These are phyloP conservation scores for Pomatostomus ruficeps DNA, from an alignment of 2,113 vertebrate species.

Conservation along the genomic window DNA sequence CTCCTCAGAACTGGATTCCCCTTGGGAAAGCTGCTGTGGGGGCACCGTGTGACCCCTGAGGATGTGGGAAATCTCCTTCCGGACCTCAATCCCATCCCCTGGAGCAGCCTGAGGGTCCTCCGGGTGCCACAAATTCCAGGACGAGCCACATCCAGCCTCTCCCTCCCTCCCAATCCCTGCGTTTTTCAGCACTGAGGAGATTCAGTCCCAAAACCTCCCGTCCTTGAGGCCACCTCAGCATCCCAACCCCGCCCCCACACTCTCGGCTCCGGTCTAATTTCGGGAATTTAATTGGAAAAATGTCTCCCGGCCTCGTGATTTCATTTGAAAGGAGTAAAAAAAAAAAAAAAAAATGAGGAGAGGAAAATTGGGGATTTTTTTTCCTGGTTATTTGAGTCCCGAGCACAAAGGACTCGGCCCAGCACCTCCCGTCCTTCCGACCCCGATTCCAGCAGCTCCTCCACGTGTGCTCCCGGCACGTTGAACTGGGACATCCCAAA, in stretches of 20 bases:
- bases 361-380: background rate
- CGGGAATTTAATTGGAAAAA: background rate
- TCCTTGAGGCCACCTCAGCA: background rate
- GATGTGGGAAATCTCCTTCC: too few species aligned
- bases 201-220: fast-evolving
- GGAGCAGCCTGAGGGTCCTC: background rate
- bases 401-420: background rate
- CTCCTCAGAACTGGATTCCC: background rate
- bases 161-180: background rate
- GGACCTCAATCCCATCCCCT: background rate
- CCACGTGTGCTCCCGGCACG: background rate
- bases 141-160: background rate
- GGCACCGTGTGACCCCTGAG: background rate
- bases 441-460: background rate
- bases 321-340: too few species aligned
- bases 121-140: background rate
- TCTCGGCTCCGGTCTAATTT: background rate
- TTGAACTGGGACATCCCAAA: background rate
- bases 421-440: background rate
- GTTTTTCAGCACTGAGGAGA: fast-evolving
- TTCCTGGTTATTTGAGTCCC: background rate
- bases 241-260: background rate
- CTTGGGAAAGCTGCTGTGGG: background rate
- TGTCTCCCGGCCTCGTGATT: background rate
- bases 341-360: too few species aligned